phyloP scores from a whole-genome alignment of 2,797 vertebrate genomes.

The Dryobates pubescens region DNA sequence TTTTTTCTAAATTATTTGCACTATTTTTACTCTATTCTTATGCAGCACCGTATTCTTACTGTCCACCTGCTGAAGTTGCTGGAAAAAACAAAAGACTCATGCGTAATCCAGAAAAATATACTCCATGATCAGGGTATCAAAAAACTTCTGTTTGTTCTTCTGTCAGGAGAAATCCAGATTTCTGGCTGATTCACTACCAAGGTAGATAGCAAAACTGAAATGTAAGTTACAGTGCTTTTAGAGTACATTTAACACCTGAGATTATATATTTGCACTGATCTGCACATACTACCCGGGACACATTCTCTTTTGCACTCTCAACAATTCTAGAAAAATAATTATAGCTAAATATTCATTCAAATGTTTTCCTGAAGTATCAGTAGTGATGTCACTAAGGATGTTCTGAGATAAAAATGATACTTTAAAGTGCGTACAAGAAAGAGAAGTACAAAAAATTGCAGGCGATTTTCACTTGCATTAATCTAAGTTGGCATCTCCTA shows the following conservation, averaged over 20 bases:
- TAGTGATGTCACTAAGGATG: slow-evolving; percentile 35
- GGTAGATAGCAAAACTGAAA: neutral
- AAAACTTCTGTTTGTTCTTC: neutral
- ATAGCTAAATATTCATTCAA: slow-evolving; percentile 48
- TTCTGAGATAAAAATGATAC: slow-evolving; percentile 40
- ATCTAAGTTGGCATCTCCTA: slow-evolving; percentile 73
- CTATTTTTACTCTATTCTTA: neutral
- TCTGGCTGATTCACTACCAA: neutral
- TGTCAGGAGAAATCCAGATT: neutral
- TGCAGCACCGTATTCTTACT: neutral
- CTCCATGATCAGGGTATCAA: neutral
- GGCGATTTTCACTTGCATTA: slow-evolving; percentile 69
- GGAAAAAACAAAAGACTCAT: neutral
- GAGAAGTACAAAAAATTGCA: slow-evolving; percentile 51
- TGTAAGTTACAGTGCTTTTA: neutral
- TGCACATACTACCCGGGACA: neutral
- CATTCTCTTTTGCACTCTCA: neutral
- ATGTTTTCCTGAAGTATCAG: slow-evolving; percentile 46
- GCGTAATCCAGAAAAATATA: neutral
- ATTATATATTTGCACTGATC: neutral
- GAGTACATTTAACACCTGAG: neutral
- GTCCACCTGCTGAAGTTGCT: neutral
- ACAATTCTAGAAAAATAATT: slow-evolving; percentile 47
- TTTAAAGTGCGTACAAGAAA: slow-evolving; percentile 52
- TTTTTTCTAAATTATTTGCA: neutral